phyloP scores from a whole-genome alignment of 2,113 vertebrate genomes.

The Mus spicilegus region DNA sequence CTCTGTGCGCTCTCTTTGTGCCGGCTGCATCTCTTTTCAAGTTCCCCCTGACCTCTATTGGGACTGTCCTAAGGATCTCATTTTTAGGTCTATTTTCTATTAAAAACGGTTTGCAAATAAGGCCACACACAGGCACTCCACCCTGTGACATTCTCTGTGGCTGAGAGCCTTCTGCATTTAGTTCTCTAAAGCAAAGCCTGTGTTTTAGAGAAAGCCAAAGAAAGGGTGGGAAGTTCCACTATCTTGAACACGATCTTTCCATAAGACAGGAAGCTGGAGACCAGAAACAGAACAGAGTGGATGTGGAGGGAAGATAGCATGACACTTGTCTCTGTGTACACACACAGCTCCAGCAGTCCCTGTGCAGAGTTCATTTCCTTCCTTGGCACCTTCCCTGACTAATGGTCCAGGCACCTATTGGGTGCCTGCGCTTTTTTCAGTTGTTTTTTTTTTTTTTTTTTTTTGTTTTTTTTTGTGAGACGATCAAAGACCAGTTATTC shows the following conservation, averaged over 20 bases:
- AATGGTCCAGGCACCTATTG: neutral
- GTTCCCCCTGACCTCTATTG: neutral
- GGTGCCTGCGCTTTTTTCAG: neutral
- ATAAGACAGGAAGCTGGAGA: neutral
- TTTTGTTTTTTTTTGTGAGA: neutral
- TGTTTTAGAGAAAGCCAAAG: neutral
- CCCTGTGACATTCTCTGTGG: neutral
- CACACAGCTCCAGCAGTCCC: neutral
- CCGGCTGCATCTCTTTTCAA: neutral
- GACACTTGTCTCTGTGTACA: neutral
- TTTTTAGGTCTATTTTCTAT: slow-evolving; percentile 1
- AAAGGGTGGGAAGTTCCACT: neutral
- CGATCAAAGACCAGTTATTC: neutral
- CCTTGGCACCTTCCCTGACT: neutral
- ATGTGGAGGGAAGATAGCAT: neutral
- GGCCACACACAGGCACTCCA: neutral
- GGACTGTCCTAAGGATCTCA: neutral
- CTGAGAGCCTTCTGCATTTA: neutral
- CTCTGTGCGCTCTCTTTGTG: neutral
- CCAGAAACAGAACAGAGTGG: neutral
- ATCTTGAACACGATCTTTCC: neutral
- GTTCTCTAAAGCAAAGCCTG: neutral
- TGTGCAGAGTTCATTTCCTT: too few species aligned
- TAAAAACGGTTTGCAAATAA: slow-evolving; percentile 5
- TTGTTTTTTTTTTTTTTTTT: slow-evolving; percentile 20